Evolutionary conservation across 2,113 vertebrate species (phyloP), one percentile per base, ranked within the genome.

Genomic region (Ifrita kowaldi): DNA sequence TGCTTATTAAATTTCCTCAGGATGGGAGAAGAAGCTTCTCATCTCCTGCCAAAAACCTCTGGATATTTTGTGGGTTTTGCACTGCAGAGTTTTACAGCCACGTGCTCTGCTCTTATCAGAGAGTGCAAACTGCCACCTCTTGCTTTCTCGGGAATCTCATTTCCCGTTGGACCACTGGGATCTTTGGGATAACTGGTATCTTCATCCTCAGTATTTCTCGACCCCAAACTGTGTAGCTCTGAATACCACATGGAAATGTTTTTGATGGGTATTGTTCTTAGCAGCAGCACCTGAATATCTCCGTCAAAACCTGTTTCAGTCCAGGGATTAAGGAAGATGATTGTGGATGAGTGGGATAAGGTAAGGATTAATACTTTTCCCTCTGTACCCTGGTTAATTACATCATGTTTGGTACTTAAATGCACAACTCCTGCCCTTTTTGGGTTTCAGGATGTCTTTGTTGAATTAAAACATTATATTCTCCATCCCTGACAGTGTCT

Each of bases 101-200:
- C 0, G 0, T 50, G n/a, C 28, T 82, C 13, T 9, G 0, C 11
- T 13, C 35, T 63, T 52, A 47, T 12, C 4, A 4, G 37, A 22
- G 30, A 78, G 35, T 16, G 14, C 16, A 65, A 83, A 21, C 7
- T 6, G 1, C 17, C 11, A 3, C 10, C 10, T 35, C 11, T 60
- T 7, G 56, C 27, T 41, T 32, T 44, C n/a, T 28, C 21, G 16
- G 59, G 69, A 73, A 22, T 13, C 18, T 49, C 32, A 1, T 41
- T 90, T 67, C 37, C 56, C 22, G 2, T 3, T 50, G 27, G 13
- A 33, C 33, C 52, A 2, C 19, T 26, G 22, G 27, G 27, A 63
- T n/a, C 11, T 80, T 24, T 28, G 46, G 63, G 22, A 63, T 70
- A 50, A 81, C 49, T 5, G 16, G 20, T 42, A 37, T 24, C 49